Percentiles rank a stretch among this genome's conserved stretches.
Evolutionary conservation across 2,113 vertebrate species (phyloP).

Genomic region (Aegithalos caudatus): DNA sequence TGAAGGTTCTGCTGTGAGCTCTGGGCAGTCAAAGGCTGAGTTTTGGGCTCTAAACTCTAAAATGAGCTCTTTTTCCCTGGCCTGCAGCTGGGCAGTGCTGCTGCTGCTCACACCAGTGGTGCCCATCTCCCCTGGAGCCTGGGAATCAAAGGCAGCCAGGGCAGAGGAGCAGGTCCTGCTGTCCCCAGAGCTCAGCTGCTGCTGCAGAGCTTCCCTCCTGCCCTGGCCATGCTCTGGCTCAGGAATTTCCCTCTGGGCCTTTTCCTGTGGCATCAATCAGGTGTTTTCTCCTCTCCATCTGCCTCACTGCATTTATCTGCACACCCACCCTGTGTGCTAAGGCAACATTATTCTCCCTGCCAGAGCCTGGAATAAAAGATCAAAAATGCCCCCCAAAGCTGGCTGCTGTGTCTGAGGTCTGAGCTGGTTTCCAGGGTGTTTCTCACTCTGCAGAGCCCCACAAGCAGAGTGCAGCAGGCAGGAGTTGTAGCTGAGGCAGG

Average conservation of each 20-base stretch:
- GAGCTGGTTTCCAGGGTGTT: rapidly evolving
- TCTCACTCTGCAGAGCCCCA: rapidly evolving
- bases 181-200: neutral
- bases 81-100: neutral
- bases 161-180: neutral
- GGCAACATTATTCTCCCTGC: no score
- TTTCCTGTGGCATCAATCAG: rapidly evolving
- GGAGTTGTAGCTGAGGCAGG: neutral
- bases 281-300: rapidly evolving
- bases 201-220: neutral
- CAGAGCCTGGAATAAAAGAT: neutral
- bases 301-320: neutral
- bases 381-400: neutral
- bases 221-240: neutral
- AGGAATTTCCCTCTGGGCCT: neutral
- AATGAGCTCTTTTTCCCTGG: rapidly evolving
- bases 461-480: neutral
- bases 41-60: neutral
- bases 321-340: neutral
- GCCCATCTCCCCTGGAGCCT: neutral
- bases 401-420: neutral
- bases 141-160: neutral
- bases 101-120: neutral
- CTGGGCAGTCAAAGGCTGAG: neutral
- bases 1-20: neutral